phyloP scores from a whole-genome alignment of 2,113 vertebrate genomes.

The Callionymus lyra region DNA sequence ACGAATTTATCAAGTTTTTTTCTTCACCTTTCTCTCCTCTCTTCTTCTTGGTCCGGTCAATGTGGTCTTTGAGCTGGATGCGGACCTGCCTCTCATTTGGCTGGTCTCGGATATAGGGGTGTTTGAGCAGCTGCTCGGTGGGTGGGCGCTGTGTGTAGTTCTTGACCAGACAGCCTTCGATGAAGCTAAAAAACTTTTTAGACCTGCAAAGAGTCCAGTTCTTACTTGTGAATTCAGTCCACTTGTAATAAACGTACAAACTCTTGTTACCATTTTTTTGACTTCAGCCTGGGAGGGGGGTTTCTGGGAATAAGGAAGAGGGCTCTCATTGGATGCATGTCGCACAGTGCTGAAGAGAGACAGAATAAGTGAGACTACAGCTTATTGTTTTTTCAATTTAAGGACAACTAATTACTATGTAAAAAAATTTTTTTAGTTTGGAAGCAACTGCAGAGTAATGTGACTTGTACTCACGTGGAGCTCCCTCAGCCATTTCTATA shows the following conservation, averaged over 20 bases:
- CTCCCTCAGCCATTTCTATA: constrained; percentile 98
- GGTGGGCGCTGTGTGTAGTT: constrained; percentile 94
- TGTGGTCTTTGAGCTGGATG: constrained; percentile 98
- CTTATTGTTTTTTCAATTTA: too few species aligned
- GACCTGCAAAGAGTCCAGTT: constrained; percentile 69
- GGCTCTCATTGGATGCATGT: constrained; percentile 99
- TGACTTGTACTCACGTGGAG: constrained; percentile 81
- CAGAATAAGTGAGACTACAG: neutral
- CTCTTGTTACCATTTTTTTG: constrained; percentile 89
- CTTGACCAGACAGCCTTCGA: constrained; percentile 97
- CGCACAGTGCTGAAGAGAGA: constrained; percentile 79
- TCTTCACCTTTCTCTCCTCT: constrained; percentile 91
- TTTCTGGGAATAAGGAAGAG: constrained; percentile 99
- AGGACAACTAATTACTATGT: too few species aligned
- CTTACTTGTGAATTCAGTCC: neutral
- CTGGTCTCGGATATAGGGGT: constrained; percentile 96
- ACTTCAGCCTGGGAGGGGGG: constrained; percentile 95
- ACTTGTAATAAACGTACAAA: neutral
- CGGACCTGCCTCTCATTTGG: constrained; percentile 97
- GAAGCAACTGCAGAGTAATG: too few species aligned
- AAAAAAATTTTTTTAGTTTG: too few species aligned
- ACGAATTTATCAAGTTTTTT: too few species aligned
- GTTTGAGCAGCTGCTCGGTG: constrained; percentile 93
- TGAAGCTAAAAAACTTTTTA: constrained; percentile 98
- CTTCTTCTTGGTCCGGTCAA: constrained; percentile 98